phyloP scores from a whole-genome alignment of 2,113 vertebrate species.

The Chloroceryle aenea region DNA sequence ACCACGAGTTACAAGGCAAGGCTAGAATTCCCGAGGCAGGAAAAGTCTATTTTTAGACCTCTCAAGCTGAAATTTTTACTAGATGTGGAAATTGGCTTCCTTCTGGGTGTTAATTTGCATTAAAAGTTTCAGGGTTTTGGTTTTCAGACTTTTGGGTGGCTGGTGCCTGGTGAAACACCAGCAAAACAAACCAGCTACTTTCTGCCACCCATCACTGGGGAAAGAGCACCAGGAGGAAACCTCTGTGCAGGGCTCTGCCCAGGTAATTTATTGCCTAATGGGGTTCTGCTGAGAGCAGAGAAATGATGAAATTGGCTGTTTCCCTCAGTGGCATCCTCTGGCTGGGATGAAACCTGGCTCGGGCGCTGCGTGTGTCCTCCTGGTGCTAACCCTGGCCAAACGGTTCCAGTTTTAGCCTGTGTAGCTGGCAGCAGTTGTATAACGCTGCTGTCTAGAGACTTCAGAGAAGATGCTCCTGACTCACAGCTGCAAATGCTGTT shows the following conservation, averaged over 20 bases:
- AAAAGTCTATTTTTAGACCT: conserved; percentile 44
- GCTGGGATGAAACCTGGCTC: not conserved
- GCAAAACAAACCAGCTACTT: not conserved
- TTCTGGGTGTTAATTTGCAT: not conserved
- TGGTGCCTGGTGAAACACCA: not conserved
- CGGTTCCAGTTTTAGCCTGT: not conserved
- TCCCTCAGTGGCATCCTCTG: not conserved
- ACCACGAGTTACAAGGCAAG: not conserved
- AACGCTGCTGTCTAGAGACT: not conserved
- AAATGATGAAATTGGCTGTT: not conserved
- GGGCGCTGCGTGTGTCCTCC: not conserved
- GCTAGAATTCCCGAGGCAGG: not conserved
- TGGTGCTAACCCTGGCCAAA: not conserved
- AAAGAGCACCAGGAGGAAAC: not conserved
- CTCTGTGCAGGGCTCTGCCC: not conserved
- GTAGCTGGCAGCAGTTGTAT: not conserved
- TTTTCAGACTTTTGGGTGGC: not conserved
- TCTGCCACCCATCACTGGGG: not conserved
- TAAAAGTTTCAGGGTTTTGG: not conserved
- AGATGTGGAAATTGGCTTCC: not conserved
- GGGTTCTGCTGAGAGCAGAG: not conserved
- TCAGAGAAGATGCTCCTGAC: not conserved
- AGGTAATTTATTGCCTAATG: not conserved
- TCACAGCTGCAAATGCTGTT: not conserved
- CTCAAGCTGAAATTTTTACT: not conserved